phyloP scores from a whole-genome alignment of 2,797 vertebrate genomes.

The Darevskia nairensis region DNA sequence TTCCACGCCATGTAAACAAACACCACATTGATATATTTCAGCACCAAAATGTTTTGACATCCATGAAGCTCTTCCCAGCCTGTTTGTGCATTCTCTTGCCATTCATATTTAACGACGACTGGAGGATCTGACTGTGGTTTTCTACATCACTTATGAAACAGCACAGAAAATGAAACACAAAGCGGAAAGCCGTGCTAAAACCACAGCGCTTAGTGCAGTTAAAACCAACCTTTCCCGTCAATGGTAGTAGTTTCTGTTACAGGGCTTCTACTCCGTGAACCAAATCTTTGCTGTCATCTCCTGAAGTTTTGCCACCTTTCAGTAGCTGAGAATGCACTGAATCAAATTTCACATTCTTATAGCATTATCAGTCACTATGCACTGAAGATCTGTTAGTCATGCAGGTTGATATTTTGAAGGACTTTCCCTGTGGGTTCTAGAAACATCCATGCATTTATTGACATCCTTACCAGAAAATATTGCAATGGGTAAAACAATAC shows the following conservation, averaged over 20 bases:
- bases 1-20: background rate
- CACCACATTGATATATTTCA: background rate
- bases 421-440: conserved; percentile 4
- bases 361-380: fast-evolving
- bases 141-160: background rate
- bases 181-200: background rate
- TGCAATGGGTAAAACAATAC: background rate
- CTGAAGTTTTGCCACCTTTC: background rate
- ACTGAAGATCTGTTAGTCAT: background rate
- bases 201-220: fast-evolving
- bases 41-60: background rate
- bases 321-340: background rate
- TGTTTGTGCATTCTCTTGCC: background rate
- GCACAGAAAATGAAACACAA: background rate
- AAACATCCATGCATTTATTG: background rate
- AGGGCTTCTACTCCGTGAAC: background rate
- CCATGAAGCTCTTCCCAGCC: too few relatives aligned
- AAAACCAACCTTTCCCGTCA: background rate
- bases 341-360: background rate
- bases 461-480: conserved; percentile 22
- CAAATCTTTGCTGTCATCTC: conserved; percentile 21
- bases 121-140: background rate
- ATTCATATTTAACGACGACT: background rate
- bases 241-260: background rate
- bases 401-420: background rate